These are phyloP conservation scores for Crenichthys baileyi DNA, from an alignment of 2,797 vertebrate genomes.

Conservation along the genomic window DNA sequence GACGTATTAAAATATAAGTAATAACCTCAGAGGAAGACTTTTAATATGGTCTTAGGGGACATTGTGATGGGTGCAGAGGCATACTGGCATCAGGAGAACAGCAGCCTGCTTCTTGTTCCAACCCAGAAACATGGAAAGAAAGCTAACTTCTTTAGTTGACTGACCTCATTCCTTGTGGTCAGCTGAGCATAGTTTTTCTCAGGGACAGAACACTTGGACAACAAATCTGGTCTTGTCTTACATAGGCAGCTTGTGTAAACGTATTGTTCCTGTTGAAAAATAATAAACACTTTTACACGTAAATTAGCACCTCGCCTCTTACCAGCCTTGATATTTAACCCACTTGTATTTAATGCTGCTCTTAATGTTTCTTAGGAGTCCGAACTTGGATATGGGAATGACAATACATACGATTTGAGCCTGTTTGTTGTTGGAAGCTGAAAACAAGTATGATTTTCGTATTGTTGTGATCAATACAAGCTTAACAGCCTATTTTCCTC, in stretches of 20 bases:
- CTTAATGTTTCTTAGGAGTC: neutral
- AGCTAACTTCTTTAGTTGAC: slow-evolving; percentile 18
- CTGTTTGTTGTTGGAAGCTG: neutral
- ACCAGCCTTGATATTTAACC: neutral
- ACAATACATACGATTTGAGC: too few relatives aligned
- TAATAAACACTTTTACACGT: neutral
- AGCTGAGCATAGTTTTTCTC: slow-evolving; percentile 9
- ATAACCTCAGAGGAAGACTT: slow-evolving; percentile 21
- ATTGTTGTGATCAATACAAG: neutral
- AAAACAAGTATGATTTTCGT: neutral
- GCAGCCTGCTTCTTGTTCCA: slow-evolving; percentile 11
- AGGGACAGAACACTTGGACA: neutral
- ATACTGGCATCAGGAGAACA: slow-evolving; percentile 10
- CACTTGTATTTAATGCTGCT: neutral
- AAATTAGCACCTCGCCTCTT: neutral
- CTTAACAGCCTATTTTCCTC: neutral
- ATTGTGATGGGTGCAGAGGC: slow-evolving; percentile 25
- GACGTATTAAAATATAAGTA: slow-evolving; percentile 36
- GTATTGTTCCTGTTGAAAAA: neutral
- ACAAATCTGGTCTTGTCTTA: neutral
- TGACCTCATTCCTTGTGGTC: slow-evolving; percentile 15
- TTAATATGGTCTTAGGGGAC: slow-evolving; percentile 35
- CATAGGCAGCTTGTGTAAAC: neutral
- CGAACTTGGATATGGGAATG: neutral
- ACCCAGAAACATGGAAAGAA: slow-evolving; percentile 7